Evolutionary conservation across 2,797 vertebrate genomes (phyloP), one percentile per base, ranked within the genome.

Genomic region (Melanotaenia trifasciata): DNA sequence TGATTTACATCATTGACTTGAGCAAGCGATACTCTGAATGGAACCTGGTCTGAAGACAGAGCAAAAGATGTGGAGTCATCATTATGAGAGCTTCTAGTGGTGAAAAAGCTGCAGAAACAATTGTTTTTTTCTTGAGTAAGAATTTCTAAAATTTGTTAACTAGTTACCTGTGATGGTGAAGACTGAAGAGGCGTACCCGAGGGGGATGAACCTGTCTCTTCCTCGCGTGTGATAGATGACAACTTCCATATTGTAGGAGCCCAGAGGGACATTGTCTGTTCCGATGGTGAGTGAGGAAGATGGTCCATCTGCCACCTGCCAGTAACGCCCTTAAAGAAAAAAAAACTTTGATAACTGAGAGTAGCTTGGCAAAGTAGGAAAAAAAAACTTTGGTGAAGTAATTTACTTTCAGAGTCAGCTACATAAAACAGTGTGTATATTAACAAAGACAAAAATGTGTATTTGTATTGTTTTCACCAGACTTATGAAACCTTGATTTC

Each of bases 171-270:
- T 99, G 89, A 99, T 88, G 72, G 93, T 85, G 90, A 99, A 99
- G 83, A 93, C 87, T 1, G 95, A 93, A 67, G 93, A 95, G 76
- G 94, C 91, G 0, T 93, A 94, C 71, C 96, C 97, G 0, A 99
- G 94, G 50, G 97, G 97, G 69, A 99, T 91, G 50, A 98, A 98
- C 87, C 93, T 96, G 89, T 95, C 89, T 72, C 84, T 87, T 12
- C 96, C 96, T 0, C 97, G 95, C 70, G 88, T 95, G 90, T 98
- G 97, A 84, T 98, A 99, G 75, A 99, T 95, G 1, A 96, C 94
- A 0, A 98, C 93, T 85, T 97, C 96, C 97, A 99, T 98, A 89
- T 79, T 95, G 86, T 98, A 96, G 79, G 97, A 96, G 78, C 98
- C 98, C 67, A 96, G 91, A 0, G 93, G 76, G 1, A 96, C 64